Percentiles rank a stretch among this genome's conserved stretches.
These are phyloP conservation scores for Tenualosa ilisha DNA, from an alignment of 2,797 vertebrate species.

Conservation along the genomic window DNA sequence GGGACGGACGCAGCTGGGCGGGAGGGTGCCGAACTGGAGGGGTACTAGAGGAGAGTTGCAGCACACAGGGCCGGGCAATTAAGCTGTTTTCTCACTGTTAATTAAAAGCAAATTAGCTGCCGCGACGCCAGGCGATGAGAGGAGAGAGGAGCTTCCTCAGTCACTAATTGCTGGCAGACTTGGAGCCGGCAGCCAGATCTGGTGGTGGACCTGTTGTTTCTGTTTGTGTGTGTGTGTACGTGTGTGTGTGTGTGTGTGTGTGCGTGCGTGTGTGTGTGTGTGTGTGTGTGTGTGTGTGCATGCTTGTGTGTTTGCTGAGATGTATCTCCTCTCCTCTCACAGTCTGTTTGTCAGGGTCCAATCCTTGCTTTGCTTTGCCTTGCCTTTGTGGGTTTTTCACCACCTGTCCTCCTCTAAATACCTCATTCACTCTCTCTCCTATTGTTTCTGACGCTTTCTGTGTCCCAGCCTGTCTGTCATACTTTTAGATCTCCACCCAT, in stretches of 20 bases:
- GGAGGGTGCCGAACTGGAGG: slow-evolving; percentile 67
- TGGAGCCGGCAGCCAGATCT: slow-evolving; percentile 61
- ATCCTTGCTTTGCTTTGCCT: no score
- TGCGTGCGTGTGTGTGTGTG: neutral
- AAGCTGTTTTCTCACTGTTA: slow-evolving; percentile 78
- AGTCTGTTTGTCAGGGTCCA: no score
- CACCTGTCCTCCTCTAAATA: no score
- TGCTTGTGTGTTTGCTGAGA: neutral
- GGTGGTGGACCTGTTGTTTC: slow-evolving; percentile 50
- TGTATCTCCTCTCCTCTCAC: no score
- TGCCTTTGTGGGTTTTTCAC: no score
- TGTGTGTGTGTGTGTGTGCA: neutral
- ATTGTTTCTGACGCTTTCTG: no score
- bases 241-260: slow-evolving; percentile 12
- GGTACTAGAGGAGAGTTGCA: slow-evolving; percentile 69
- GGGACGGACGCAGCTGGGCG: slow-evolving; percentile 69
- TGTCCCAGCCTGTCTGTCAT: no score
- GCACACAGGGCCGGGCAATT: slow-evolving; percentile 74
- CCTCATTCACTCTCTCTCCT: no score
- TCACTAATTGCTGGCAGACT: slow-evolving; percentile 68
- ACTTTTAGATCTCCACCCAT: neutral
- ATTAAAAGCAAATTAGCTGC: slow-evolving; percentile 79
- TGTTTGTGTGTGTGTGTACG: neutral
- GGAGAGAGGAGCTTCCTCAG: slow-evolving; percentile 65
- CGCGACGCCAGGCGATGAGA: slow-evolving; percentile 56